These are phyloP conservation scores for Capreolus pygargus DNA, from an alignment of 2,113 vertebrate species.

Conservation along the genomic window DNA sequence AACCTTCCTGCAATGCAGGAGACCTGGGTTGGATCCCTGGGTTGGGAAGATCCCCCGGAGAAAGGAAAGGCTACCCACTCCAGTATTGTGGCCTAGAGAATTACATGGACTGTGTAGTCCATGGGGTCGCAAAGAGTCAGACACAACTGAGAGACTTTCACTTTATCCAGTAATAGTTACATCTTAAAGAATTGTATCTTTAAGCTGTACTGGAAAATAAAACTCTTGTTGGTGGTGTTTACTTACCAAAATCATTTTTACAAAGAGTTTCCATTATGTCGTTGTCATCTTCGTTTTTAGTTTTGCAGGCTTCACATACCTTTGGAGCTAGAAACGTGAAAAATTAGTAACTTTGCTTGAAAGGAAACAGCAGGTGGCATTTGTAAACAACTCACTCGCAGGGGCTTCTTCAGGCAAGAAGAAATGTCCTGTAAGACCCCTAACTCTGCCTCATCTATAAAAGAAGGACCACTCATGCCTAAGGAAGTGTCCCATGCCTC, in stretches of 20 bases:
- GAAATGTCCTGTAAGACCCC: neutral
- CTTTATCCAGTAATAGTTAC: neutral
- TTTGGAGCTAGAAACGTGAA: conserved; percentile 87
- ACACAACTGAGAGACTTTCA: neutral
- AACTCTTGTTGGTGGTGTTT: neutral
- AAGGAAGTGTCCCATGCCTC: neutral
- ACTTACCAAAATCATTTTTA: conserved; percentile 99
- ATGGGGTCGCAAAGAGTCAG: neutral
- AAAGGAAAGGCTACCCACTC: neutral
- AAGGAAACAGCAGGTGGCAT: conserved; percentile 78
- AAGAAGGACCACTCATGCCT: neutral
- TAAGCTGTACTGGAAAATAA: neutral
- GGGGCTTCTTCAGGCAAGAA: neutral
- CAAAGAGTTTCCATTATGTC: conserved; percentile 98
- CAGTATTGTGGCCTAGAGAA: neutral
- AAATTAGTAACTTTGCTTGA: conserved; percentile 59
- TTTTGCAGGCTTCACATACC: conserved; percentile 96
- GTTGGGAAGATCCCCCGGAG: neutral
- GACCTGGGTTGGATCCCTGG: neutral
- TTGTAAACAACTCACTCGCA: conserved; percentile 45
- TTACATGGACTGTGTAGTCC: neutral
- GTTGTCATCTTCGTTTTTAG: conserved; percentile 94
- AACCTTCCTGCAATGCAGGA: neutral
- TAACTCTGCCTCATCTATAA: neutral
- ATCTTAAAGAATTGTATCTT: neutral